Conservation (phyloP, 2,113 vertebrate species). For the Triplophysa dalaica region DNA sequence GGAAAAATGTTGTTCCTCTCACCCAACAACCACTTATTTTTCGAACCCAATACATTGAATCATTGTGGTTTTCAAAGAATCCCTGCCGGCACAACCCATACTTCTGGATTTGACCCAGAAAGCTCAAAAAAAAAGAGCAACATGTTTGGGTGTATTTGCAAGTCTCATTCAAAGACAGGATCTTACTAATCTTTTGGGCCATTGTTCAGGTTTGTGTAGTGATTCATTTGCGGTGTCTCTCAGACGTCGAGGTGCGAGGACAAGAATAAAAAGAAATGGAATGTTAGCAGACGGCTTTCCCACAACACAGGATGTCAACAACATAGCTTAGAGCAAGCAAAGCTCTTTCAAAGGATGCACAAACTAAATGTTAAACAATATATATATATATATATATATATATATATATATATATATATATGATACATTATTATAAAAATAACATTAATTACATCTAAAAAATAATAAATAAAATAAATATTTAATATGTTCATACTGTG, state of each 20-base stretch:
- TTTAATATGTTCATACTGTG: too few species aligned
- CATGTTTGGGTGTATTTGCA: slow-evolving; percentile 15
- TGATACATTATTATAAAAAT: too few species aligned
- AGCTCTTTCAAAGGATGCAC: background rate
- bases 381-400: too few species aligned
- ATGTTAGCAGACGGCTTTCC: slow-evolving; percentile 17
- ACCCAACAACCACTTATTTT: background rate
- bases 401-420: too few species aligned
- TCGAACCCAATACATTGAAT: background rate
- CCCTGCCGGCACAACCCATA: background rate
- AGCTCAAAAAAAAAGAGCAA: slow-evolving; percentile 18
- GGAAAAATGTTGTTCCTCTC: background rate
- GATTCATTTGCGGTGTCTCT: slow-evolving; percentile 20
- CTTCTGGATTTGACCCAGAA: slow-evolving; percentile 23
- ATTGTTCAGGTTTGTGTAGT: slow-evolving; percentile 23
- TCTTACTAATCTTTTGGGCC: slow-evolving; percentile 28
- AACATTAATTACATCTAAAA: too few species aligned
- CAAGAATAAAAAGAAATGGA: slow-evolving; percentile 41
- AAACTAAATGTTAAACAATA: too few species aligned
- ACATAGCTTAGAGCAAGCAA: slow-evolving; percentile 1
- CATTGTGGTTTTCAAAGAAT: slow-evolving; percentile 6
- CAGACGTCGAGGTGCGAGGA: slow-evolving; percentile 16
- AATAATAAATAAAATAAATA: too few species aligned
- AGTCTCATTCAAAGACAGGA: slow-evolving; percentile 33
- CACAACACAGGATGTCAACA: slow-evolving; percentile 41